These are phyloP conservation scores for Mionectes macconnelli DNA, from an alignment of 2,113 vertebrate species.

Conservation along the genomic window DNA sequence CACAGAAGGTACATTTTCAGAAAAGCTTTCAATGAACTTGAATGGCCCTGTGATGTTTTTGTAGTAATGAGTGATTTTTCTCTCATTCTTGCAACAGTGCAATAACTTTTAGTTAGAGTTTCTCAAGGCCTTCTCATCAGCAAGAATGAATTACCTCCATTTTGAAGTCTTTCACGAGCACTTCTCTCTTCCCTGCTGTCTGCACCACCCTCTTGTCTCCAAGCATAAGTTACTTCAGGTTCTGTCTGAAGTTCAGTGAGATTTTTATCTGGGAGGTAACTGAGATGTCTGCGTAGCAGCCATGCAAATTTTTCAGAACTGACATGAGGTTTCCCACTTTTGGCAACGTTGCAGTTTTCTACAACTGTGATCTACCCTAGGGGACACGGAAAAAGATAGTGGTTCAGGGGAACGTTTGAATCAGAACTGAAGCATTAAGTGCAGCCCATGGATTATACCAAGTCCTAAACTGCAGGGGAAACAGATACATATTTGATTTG, in stretches of 20 bases:
- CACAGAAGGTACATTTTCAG: background rate
- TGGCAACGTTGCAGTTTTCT: rapidly evolving
- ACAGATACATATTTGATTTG: background rate
- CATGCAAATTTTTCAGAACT: background rate
- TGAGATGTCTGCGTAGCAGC: background rate
- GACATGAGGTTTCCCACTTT: background rate
- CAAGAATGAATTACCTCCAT: background rate
- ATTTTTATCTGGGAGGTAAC: background rate
- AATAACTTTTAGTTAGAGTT: background rate
- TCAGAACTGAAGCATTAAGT: background rate
- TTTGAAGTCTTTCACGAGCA: background rate
- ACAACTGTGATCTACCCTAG: background rate
- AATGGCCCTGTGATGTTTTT: background rate
- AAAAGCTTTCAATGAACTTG: background rate
- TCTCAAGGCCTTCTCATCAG: background rate
- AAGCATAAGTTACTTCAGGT: background rate
- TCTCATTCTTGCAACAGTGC: background rate
- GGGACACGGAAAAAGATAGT: background rate
- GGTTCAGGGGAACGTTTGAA: background rate
- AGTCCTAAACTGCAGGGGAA: background rate
- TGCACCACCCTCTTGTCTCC: background rate
- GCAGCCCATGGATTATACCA: background rate
- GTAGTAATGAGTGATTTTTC: background rate
- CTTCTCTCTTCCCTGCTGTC: background rate
- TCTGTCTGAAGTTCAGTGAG: background rate